Evolutionary conservation across 2,888 invertebrate species (phyloP).

Genomic region (Apotomis turbidana): DNA sequence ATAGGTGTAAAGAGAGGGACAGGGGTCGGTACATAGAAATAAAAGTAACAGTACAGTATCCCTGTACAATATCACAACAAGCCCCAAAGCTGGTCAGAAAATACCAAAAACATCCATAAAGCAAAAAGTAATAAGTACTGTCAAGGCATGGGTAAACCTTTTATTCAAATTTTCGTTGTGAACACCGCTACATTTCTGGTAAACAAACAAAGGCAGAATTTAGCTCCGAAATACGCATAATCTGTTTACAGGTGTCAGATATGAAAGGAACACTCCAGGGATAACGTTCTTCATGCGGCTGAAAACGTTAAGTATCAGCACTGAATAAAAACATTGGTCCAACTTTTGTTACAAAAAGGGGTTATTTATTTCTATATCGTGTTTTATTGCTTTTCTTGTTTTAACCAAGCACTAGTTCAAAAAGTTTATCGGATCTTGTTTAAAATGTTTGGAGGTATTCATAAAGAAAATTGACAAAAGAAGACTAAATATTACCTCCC

Average conservation of each 20-base stretch:
- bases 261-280: conserved; percentile 22
- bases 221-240: conserved; percentile 16
- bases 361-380: background rate
- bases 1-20: no score
- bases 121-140: background rate
- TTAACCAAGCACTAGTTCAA: no score
- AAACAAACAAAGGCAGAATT: conserved; percentile 26
- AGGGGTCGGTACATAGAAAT: no score
- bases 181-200: conserved; percentile 1
- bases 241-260: conserved; percentile 32
- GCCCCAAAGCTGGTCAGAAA: no score
- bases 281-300: conserved; percentile 20
- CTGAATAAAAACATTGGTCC: conserved; percentile 14
- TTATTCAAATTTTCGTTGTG: conserved; percentile 7
- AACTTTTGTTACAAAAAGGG: background rate
- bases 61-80: no score
- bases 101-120: no score
- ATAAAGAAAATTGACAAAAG: no score
- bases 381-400: no score
- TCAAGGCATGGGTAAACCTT: background rate
- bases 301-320: conserved; percentile 12
- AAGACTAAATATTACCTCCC: no score
- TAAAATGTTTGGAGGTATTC: no score
- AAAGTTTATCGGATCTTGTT: no score
- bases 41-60: no score